Base-by-base conservation (phyloP, 2,113 vertebrate species). In the Plecotus auritus region DNA sequence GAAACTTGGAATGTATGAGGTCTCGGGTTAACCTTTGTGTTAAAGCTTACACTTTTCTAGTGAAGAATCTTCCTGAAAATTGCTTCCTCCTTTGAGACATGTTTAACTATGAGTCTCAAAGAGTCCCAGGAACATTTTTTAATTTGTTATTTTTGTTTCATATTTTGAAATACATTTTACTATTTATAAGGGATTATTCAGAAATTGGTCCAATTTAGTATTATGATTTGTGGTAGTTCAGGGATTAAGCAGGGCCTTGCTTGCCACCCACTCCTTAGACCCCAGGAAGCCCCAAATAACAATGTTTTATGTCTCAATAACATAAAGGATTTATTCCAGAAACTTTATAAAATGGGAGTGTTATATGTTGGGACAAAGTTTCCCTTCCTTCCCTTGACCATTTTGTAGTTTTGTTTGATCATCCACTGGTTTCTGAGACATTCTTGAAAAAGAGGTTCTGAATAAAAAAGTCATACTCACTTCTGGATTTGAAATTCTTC, bases 141-240 rank as follows among this genome's bases (percentile, higher is more conserved):
- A 40, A 70, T 40, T 66, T 47, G 45, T 37, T 61, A 37, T 66
- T 92, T 88, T 83, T 69, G 40, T 91, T 95, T 95, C 54, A n/a
- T 87, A 85, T 77, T 89, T 94, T 40, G 90, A 95, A 91, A 78
- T 66, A 76, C 45, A 93, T 70, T 90, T 95, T 90, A n/a, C 26
- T 87, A 28, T 28, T 84, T 78, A 86, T 56, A 80, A 95, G 20
- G 28, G 30, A 32, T 90, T 85, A 81, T 86, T 95, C 8, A 95
- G 84, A 94, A 96, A 64, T 47, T 47, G 35, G 51, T 72, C 22
- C 72, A 61, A 17, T 69, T 93, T 91, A n/a, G 37, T 54, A 32
- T 54, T 66, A 32, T 40, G 7, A 73, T 87, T 91, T 81, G 7
- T 84, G 51, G 16, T 77, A 85, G 70, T 42, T 91, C n/a, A 47